phyloP scores from a whole-genome alignment of 2,888 invertebrate species.

The Platycheirus albimanus region DNA sequence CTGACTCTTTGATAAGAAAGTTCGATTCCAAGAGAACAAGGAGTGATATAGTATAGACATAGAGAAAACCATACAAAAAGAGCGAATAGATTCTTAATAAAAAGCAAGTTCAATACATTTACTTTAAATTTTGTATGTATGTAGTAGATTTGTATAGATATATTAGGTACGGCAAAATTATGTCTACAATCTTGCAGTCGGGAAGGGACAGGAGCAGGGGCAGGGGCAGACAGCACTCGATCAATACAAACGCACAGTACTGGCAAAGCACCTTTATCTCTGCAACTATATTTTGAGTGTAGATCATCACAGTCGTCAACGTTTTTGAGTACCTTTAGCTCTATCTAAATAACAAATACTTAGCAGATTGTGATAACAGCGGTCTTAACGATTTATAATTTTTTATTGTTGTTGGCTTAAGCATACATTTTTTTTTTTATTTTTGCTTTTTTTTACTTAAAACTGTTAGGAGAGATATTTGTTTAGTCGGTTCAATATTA shows the following conservation, averaged over 20 bases:
- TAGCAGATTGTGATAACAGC: conserved; percentile 70
- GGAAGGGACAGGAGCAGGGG: too few relatives aligned
- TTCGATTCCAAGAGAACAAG: conserved; percentile 50
- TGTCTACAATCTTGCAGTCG: conserved; percentile 49
- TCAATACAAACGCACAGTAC: conserved; percentile 55
- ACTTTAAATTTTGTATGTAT: conserved; percentile 26
- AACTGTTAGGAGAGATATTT: conserved; percentile 61
- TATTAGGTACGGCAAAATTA: conserved; percentile 54
- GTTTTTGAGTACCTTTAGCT: conserved; percentile 67
- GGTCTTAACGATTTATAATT: conserved; percentile 63
- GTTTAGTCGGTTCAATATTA: conserved; percentile 68
- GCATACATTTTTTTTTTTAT: conserved; percentile 35
- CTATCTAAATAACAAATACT: conserved; percentile 69
- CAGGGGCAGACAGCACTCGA: conserved; percentile 43
- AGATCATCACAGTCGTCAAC: conserved; percentile 62
- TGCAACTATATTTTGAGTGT: conserved; percentile 51
- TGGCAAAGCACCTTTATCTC: conserved; percentile 48
- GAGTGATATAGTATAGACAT: too few relatives aligned
- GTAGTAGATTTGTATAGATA: conserved; percentile 32
- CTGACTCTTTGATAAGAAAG: conserved; percentile 66
- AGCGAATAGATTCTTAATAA: conserved; percentile 47
- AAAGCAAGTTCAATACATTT: conserved; percentile 46
- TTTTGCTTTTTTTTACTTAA: conserved; percentile 40
- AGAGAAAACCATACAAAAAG: conserved; percentile 38
- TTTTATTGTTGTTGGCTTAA: conserved; percentile 57